phyloP scores from a whole-genome alignment of 2,113 vertebrate species.

The Balaeniceps rex region DNA sequence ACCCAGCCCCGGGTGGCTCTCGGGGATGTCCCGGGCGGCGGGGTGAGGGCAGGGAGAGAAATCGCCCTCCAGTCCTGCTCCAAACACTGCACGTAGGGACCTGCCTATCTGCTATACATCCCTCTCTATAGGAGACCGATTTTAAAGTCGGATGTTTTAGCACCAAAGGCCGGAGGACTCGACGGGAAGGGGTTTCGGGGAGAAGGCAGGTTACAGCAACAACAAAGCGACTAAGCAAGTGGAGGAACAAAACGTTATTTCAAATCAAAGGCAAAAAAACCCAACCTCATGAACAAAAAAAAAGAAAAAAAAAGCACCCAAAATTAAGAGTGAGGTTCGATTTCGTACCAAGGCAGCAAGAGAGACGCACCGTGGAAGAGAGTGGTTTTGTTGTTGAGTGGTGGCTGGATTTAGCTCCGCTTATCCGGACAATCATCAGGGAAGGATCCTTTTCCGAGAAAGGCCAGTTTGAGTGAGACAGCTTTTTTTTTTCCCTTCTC shows the following conservation, averaged over 20 bases:
- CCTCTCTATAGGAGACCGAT: background rate
- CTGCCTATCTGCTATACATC: background rate
- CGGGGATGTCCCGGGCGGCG: background rate
- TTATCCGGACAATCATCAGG: constrained; percentile 64
- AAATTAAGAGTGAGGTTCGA: constrained; percentile 55
- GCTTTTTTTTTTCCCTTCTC: constrained; percentile 58
- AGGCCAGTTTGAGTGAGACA: constrained; percentile 71
- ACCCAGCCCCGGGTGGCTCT: background rate
- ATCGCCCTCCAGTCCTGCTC: background rate
- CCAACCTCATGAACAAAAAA: background rate
- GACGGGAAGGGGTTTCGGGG: background rate
- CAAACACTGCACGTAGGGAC: background rate
- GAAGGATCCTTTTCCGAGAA: constrained; percentile 67
- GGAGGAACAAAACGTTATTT: constrained; percentile 36
- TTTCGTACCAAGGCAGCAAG: constrained; percentile 66
- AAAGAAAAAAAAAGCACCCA: background rate
- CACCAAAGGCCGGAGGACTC: background rate
- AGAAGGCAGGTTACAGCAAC: background rate
- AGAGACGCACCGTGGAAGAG: constrained; percentile 63
- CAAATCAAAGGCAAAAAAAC: constrained; percentile 47
- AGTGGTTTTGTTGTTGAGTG: constrained; percentile 58
- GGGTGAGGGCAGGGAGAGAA: background rate
- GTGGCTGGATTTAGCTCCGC: constrained; percentile 64
- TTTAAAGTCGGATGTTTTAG: background rate
- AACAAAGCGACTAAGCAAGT: constrained; percentile 34